Evolutionary conservation across 2,888 invertebrate genomes (phyloP).

Genomic region (Quadroppia sp.): DNA sequence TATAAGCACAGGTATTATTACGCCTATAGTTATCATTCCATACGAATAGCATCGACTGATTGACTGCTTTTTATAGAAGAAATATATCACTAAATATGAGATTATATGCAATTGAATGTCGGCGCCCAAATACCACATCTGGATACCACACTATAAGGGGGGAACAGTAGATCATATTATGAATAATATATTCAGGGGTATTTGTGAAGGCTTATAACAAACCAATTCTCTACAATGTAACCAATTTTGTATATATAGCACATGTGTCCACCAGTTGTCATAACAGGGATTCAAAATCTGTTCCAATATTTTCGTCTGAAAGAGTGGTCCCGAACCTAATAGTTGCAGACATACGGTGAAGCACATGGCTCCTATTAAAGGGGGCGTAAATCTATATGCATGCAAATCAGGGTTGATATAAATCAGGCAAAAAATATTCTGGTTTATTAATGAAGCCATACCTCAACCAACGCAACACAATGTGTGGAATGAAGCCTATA

Average conservation of each 20-base stretch:
- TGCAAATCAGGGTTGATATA: neutral
- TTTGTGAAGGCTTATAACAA: neutral
- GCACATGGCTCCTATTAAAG: conserved; percentile 39
- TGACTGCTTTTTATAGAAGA: conserved; percentile 27
- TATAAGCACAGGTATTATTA: neutral
- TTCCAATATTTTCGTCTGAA: conserved; percentile 31
- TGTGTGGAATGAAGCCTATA: neutral
- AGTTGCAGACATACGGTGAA: conserved; percentile 19
- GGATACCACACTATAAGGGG: conserved; percentile 29
- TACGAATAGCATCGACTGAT: neutral
- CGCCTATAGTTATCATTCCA: conserved; percentile 10
- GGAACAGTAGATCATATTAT: neutral
- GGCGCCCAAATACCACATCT: conserved; percentile 35
- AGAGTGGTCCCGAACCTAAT: conserved; percentile 35
- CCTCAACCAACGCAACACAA: conserved; percentile 27
- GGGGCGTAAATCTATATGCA: conserved; percentile 35
- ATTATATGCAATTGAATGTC: conserved; percentile 39
- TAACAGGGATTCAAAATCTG: conserved; percentile 13
- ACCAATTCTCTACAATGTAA: conserved; percentile 13
- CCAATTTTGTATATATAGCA: conserved; percentile 33
- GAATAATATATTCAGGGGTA: neutral
- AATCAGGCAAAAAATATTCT: neutral
- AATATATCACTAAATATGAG: conserved; percentile 23
- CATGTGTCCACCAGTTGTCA: conserved; percentile 38
- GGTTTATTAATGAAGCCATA: neutral